phyloP scores from a whole-genome alignment of 2,888 invertebrate species.

The Drosophila lutescens region DNA sequence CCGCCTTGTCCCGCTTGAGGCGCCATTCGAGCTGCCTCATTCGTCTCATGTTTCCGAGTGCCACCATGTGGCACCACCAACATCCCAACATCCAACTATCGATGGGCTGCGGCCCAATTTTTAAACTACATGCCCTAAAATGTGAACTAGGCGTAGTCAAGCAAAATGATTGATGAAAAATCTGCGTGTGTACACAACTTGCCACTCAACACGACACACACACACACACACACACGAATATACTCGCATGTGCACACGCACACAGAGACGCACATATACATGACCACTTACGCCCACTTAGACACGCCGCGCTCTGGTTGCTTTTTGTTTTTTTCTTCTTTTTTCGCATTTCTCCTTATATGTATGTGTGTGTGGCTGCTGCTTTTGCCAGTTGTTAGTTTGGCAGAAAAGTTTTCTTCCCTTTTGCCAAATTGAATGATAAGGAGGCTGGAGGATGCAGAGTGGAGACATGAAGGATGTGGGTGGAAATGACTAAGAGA shows the following conservation, averaged over 20 bases:
- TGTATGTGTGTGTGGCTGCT: constrained; percentile 12
- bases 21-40: constrained; percentile 19
- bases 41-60: constrained; percentile 26
- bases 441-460: constrained; percentile 28
- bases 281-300: constrained; percentile 55
- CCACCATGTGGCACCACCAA: constrained; percentile 1
- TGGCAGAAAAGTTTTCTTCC: constrained; percentile 43
- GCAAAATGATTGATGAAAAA: constrained; percentile 71
- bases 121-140: constrained; percentile 51
- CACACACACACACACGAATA: constrained; percentile 22
- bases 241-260: constrained; percentile 9
- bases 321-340: constrained; percentile 46
- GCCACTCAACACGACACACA: constrained; percentile 51
- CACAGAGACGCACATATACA: constrained; percentile 32
- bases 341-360: background rate
- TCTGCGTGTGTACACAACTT: constrained; percentile 60
- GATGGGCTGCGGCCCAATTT: constrained; percentile 49
- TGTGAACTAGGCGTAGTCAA: constrained; percentile 50
- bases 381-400: constrained; percentile 41
- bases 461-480: background rate
- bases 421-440: constrained; percentile 69
- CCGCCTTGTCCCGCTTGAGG: constrained; percentile 13
- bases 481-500: constrained; percentile 50
- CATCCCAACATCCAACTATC: constrained; percentile 16
- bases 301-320: constrained; percentile 54